Percentiles rank a stretch among this genome's conserved stretches.
Evolutionary conservation across 2,113 vertebrate genomes (phyloP).

Genomic region (Myotis yumanensis): DNA sequence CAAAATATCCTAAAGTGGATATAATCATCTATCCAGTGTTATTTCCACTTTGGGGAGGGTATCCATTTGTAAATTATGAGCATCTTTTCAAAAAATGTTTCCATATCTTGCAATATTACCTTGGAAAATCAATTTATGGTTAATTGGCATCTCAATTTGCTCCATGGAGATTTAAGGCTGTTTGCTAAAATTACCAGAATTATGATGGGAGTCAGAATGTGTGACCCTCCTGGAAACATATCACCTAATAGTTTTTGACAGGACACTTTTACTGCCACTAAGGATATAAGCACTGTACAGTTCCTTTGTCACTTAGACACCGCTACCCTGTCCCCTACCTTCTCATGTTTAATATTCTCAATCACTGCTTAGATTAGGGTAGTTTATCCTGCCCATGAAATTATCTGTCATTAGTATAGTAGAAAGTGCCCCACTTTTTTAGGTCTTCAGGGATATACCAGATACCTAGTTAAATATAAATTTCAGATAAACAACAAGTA

Average conservation of each 20-base stretch:
- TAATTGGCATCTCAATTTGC: conserved; percentile 45
- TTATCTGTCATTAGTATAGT: background rate
- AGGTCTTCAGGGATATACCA: background rate
- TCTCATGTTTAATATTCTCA: background rate
- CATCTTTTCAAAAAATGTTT: conserved; percentile 3
- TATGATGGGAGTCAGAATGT: background rate
- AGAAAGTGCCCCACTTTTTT: background rate
- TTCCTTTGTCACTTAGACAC: background rate
- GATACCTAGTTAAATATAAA: background rate
- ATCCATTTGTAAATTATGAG: background rate
- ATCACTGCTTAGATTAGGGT: background rate
- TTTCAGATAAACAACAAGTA: conserved; percentile 13
- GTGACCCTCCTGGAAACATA: background rate
- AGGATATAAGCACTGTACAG: background rate
- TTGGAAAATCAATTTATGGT: background rate
- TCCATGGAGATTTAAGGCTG: background rate
- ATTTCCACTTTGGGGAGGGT: background rate
- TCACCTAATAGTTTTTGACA: background rate
- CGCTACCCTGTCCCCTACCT: background rate
- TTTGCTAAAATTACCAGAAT: conserved; percentile 29
- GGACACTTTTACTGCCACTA: background rate
- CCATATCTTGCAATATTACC: background rate
- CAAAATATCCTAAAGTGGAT: background rate
- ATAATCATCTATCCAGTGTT: conserved; percentile 22
- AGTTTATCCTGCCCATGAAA: background rate